Base-by-base conservation (phyloP, 2,113 vertebrate genomes). In the Archocentrus centrarchus region DNA sequence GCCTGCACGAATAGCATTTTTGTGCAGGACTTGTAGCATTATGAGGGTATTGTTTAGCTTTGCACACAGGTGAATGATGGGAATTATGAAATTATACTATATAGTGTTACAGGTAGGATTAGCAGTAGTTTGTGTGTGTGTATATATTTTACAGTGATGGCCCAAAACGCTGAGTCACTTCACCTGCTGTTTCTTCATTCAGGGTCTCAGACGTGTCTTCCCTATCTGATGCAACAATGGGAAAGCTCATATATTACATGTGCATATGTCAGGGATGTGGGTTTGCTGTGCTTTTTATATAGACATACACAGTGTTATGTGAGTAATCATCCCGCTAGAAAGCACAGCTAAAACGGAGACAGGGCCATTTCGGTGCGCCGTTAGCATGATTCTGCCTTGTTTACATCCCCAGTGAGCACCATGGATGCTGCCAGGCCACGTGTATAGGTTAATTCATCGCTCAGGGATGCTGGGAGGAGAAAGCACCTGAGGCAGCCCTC, bases 81-180 rank as follows among this genome's bases (percentile, higher is more conserved):
- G 53, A 53, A 70, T 53, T 0, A 55, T 55, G 53, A 18, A 2
- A 53, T 18, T 53, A 27, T 68, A 41, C 1, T 68, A 41, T 68
- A 11, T 47, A 47, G 39, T 68, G 63, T 47, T 37, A 13, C 4
- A 64, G 22, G n/a, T 35, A 39, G 30, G 7, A 30, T 37, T 11
- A 30, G 18, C n/a, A 1, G 57, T 60, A 30, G 37, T 27, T 27
- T 60, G 57, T 24, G 11, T 77, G 1, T 59, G 30, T 41, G 41
- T 18, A 57, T 62, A 22, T n/a, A 27, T 44, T 68, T 47, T 50
- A 57, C 44, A 82, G 39, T 59, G 50, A 83, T 64, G 66, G 14
- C n/a, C 61, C 47, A 86, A 78, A 93, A 39, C 66, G 94, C 94
- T 93, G 92, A 95, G 92, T 95, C 95, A 95, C 91, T 13, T 87